phyloP scores from a whole-genome alignment of 2,797 vertebrate species.

The Platyrinchus mystaceus region DNA sequence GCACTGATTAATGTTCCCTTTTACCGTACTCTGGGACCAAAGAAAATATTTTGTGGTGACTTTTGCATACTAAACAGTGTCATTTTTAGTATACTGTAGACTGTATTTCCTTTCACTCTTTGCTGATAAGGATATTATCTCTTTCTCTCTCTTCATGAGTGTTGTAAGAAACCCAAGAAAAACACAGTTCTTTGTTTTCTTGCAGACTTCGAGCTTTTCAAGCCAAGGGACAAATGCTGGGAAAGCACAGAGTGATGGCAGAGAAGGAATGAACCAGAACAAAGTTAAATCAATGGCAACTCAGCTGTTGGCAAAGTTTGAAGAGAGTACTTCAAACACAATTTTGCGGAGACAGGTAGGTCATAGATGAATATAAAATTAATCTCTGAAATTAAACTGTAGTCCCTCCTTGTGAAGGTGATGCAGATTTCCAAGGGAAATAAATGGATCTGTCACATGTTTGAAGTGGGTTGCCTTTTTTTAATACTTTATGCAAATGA shows the following conservation, averaged over 20 bases:
- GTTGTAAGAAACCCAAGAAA: neutral
- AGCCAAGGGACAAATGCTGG: conserved; percentile 69
- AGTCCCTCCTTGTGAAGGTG: neutral
- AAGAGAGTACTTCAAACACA: conserved; percentile 82
- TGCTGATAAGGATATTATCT: neutral
- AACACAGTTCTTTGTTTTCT: neutral
- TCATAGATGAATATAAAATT: neutral
- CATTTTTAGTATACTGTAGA: neutral
- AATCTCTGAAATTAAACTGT: neutral
- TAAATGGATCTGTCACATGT: neutral
- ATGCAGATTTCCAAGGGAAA: neutral
- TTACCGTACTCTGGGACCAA: neutral
- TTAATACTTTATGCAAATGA: neutral
- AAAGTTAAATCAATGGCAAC: conserved; percentile 95
- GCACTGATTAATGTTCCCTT: neutral
- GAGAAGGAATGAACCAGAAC: conserved; percentile 82
- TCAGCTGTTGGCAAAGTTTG: conserved; percentile 93
- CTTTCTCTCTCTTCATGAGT: neutral
- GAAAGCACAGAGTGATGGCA: conserved; percentile 72
- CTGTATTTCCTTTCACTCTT: neutral
- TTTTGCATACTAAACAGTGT: neutral
- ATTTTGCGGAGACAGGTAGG: conserved; percentile 84
- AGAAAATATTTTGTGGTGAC: neutral
- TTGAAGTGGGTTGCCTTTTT: neutral
- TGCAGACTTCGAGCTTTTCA: conserved; percentile 80